Evolutionary conservation across 2,888 invertebrate species (phyloP), one percentile per base, ranked within the genome.

Genomic region (Acronicta alni): DNA sequence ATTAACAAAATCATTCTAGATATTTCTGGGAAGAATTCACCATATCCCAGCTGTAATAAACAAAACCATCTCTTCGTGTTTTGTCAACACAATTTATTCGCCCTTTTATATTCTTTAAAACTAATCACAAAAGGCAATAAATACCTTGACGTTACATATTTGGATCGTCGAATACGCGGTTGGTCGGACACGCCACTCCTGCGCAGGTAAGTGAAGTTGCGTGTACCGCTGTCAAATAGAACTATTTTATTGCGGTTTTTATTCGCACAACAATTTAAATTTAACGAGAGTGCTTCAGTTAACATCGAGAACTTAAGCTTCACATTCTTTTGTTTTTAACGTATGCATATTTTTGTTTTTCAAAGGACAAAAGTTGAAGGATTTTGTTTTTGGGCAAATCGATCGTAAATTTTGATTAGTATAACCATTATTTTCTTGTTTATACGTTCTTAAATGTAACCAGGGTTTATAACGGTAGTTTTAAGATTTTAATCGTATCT

Each of bases 171-270:
- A 83, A 88, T 87, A 79, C 84, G 70, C 54, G 80, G 79, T 85
- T 82, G 80, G 76, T 80, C 63, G 55, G 72, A 88, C 89, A 86
- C 74, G 79, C 78, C 82, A 85, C 89, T 89, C 88, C 80, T 71
- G 89, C 88, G 89, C 90, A 87, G 83, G 84, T 92, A 93, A 93
- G 93, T 92, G 88, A 90, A 90, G 84, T 91, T 92, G 88, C 93
- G 80, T 93, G 93, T 93, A 85, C 68, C 75, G 82, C 85, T 89
- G 90, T 89, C 93, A 85, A 85, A 89, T 87, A 86, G 85, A 80
- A 76, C 86, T 87, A 89, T 87, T 93, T 93, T 92, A 92, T 89
- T 80, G 85, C 79, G 80, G 86, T 85, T 90, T 90, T 87, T 85
- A 85, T 86, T 72, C 76, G 71, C 51, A 73, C 80, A 80, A 83